Percentiles rank a stretch among this genome's conserved stretches.
Evolutionary conservation across 2,797 vertebrate species (phyloP).

Genomic region (Diglossa cyanea): DNA sequence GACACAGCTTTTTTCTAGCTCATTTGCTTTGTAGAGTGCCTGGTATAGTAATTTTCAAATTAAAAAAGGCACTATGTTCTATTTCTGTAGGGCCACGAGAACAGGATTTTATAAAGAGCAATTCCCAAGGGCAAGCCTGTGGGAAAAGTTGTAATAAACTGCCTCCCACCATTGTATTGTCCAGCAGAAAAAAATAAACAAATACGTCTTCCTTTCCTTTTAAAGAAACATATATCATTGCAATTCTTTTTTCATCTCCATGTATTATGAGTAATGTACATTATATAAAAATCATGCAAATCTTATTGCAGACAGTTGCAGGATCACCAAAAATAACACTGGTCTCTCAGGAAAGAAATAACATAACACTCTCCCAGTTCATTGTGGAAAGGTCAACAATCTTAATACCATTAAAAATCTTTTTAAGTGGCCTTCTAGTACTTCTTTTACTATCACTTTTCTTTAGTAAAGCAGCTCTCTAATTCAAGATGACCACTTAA

Average conservation of each 20-base stretch:
- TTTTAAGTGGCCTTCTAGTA: not conserved
- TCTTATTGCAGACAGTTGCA: not conserved
- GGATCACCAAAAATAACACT: not conserved
- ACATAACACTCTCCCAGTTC: not conserved
- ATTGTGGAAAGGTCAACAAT: not conserved
- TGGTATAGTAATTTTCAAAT: constrained; percentile 25
- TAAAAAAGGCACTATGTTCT: constrained; percentile 54
- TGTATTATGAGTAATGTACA: not conserved
- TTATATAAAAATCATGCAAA: not conserved
- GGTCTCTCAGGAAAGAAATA: not conserved
- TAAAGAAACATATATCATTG: constrained; percentile 1
- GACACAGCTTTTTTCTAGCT: constrained; percentile 14
- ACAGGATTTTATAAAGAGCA: constrained; percentile 39
- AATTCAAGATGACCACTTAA: not conserved
- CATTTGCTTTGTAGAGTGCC: not conserved
- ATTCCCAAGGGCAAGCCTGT: constrained; percentile 65
- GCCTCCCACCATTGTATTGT: constrained; percentile 76
- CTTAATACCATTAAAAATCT: not conserved
- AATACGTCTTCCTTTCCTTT: constrained; percentile 60
- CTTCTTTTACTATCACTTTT: not conserved
- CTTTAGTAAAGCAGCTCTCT: not conserved
- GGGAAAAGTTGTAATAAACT: constrained; percentile 65
- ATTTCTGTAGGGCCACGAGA: constrained; percentile 50
- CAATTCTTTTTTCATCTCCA: not conserved
- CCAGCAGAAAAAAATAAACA: constrained; percentile 61